These are phyloP conservation scores for Saccostrea cuccullata DNA, from an alignment of 1,140 invertebrate species.

Conservation along the genomic window DNA sequence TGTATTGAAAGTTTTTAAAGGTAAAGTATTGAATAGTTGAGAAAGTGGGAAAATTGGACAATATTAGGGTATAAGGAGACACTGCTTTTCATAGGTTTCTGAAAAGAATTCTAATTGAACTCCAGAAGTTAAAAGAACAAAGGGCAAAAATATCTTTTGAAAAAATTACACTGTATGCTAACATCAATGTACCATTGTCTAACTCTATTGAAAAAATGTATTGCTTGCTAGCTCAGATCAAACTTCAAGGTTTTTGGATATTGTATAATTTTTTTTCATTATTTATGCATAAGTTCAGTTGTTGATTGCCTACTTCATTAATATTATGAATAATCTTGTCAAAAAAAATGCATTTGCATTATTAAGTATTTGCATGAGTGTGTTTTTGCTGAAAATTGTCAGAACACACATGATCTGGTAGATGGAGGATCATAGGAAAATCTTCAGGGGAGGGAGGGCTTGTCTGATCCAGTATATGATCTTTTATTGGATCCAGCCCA, in stretches of 20 bases:
- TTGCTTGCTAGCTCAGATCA: neutral
- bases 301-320: neutral
- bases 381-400: neutral
- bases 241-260: neutral
- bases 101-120: neutral
- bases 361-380: neutral
- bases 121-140: neutral
- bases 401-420: constrained; percentile 21
- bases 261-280: neutral
- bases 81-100: neutral
- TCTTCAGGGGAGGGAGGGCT: constrained; percentile 9
- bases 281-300: neutral
- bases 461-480: constrained; percentile 29
- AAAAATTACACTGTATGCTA: neutral
- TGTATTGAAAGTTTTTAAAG: constrained; percentile 27
- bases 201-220: neutral
- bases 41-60: constrained; percentile 22
- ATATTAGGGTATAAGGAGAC: neutral
- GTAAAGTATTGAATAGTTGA: constrained; percentile 29
- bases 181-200: neutral
- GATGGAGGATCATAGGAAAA: neutral
- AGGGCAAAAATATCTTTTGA: neutral
- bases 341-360: neutral
- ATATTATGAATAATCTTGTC: neutral
- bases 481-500: constrained; percentile 24